Conservation (phyloP, 2,113 vertebrate genomes). For the Salvelinus fontinalis region DNA sequence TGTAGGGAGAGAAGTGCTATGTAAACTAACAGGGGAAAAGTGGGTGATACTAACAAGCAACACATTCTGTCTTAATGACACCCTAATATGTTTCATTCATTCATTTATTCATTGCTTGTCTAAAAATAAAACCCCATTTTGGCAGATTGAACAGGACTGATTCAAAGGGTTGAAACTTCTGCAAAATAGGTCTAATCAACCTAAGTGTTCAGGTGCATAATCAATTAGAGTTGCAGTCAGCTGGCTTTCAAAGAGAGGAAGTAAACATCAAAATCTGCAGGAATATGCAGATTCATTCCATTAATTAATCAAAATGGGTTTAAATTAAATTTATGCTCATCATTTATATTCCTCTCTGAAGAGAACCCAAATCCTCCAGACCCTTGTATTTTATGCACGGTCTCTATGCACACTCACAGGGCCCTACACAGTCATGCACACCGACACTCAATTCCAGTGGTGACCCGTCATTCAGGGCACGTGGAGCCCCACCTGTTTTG, state of each 20-base stretch:
- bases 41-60: too few relatives aligned
- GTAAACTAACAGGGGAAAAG: too few relatives aligned
- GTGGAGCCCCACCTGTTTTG: too few relatives aligned
- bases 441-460: too few relatives aligned
- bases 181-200: conserved; percentile 49
- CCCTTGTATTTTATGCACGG: too few relatives aligned
- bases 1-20: too few relatives aligned
- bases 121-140: conserved; percentile 6
- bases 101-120: conserved; percentile 5
- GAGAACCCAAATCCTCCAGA: too few relatives aligned
- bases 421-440: too few relatives aligned
- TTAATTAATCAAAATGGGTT: not conserved
- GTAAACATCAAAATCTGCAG: not conserved
- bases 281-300: not conserved
- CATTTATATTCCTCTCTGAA: too few relatives aligned
- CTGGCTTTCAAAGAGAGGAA: not conserved
- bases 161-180: conserved; percentile 42
- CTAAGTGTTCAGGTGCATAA: conserved; percentile 29
- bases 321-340: not conserved
- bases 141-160: conserved; percentile 12
- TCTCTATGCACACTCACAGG: too few relatives aligned
- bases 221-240: not conserved
- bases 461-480: too few relatives aligned
- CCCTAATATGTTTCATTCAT: not conserved
- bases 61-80: too few relatives aligned